A percentile compares a stretch with the other conserved stretches of the same genome.
These are phyloP conservation scores for Mus pahari DNA, from an alignment of 2,113 vertebrate genomes.

Conservation along the genomic window DNA sequence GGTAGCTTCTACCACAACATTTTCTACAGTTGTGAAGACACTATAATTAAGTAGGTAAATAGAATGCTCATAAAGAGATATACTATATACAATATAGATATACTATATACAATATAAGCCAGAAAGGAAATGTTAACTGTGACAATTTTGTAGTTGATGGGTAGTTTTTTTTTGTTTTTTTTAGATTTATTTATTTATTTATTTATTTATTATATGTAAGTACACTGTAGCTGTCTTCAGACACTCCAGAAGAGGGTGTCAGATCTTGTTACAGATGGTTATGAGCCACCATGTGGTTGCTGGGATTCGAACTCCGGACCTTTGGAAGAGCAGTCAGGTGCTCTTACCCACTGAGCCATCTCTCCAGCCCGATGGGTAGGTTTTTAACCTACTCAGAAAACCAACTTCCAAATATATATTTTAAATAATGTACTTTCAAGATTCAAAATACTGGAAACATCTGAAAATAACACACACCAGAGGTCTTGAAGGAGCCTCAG, in stretches of 20 bases:
- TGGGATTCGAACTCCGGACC: too few species aligned
- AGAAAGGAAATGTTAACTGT: neutral
- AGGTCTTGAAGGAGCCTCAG: neutral
- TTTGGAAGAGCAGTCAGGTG: too few species aligned
- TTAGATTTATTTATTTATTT: too few species aligned
- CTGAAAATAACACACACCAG: neutral
- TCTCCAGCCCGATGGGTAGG: neutral
- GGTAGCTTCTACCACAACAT: neutral
- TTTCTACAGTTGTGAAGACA: neutral
- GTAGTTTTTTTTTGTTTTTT: neutral
- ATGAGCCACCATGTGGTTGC: too few species aligned
- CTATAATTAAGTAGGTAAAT: conserved; percentile 13
- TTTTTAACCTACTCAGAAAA: neutral
- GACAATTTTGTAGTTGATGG: neutral
- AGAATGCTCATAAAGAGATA: neutral
- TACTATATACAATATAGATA: neutral
- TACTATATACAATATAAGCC: neutral
- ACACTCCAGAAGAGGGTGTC: too few species aligned
- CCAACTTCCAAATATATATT: neutral
- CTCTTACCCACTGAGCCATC: too few species aligned
- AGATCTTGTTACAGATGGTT: too few species aligned
- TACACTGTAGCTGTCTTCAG: too few species aligned
- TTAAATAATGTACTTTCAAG: too few species aligned
- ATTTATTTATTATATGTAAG: too few species aligned
- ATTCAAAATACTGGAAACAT: neutral